Evolutionary conservation across 2,888 invertebrate species (phyloP), one percentile per base, ranked within the genome.

Genomic region (Leucozona laternaria): DNA sequence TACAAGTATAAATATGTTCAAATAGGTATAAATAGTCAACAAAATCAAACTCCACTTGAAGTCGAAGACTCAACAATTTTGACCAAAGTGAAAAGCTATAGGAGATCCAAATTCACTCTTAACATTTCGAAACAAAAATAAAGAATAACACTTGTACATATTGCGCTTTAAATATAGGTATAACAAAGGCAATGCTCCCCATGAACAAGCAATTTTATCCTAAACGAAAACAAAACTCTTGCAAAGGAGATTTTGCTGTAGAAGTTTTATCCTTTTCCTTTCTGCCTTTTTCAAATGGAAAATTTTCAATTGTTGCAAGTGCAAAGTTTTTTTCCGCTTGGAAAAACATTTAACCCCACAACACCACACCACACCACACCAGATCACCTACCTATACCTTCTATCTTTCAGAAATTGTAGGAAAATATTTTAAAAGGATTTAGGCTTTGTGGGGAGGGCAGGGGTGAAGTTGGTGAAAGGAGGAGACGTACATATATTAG

Each of bases 231-330:
- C 50, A 68, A 68, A 50, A 68, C 37, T 37, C 17, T 25, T 25
- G 25, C 50, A 34, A 31, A 68, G 48, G 64, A 66, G 64, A 66
- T 66, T 66, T 66, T 2, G 31, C 64, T 20, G 45, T 31, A n/a
- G 25, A 58, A 78, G 68, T 68, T 78, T 71, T 71, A 43, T 43
- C 62, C 45, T 45, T 62, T 62, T 62, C 15, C 50, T 50, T 79
- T 64, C 53, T 58, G 43, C 22, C 34, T 34, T 53, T 53, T 70
- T 43, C 28, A 37, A 70, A 64, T 55, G 64, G 72, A 66, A 79
- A 66, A 70, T 48, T 70, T 83, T 75, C 83, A 83, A 73, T 79
- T 79, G 79, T 62, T 70, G 62, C 70, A 79, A 83, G 83, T 79
- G 73, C 62, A 48, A 83, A 75, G 73, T 73, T 83, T 70, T 75